Evolutionary conservation across 2,888 invertebrate species (phyloP), one percentile per base, ranked within the genome.

Genomic region (Cheilosia grossa): DNA sequence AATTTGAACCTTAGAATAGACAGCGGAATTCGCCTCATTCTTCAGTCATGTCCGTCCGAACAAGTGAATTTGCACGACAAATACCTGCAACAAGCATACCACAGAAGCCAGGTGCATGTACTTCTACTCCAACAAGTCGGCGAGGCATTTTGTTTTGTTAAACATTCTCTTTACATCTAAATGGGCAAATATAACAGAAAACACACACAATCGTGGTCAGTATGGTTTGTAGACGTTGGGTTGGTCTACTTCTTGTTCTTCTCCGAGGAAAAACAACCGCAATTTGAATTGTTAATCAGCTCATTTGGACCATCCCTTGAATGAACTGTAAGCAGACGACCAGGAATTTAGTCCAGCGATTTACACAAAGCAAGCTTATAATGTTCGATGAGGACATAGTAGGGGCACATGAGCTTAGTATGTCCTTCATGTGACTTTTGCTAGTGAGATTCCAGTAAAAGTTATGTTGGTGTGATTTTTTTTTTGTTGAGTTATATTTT

Each of bases 201-300:
- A 33, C 44, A 51, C 33, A 63, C 44, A 53, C 21, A 73, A 30
- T 4, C 7, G n/a, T 40, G 40, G 53, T 37, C 33, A 33, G n/a
- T 15, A 17, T 15, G 2, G 51, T 9, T 5, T 4, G 5, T n/a
- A 15, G 15, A 9, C 19, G 17, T 19, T 19, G 33, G 49, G 37
- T 58, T 47, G 49, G 33, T 56, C 56, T 47, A 56, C 56, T 56
- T 56, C 47, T 56, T 44, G 51, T 56, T 56, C 47, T 56, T 44
- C 51, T 53, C 72, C 30, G 19, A 15, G 51, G 13, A 33, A 58
- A 30, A 47, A 37, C 33, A 70, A 49, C 59, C 24, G 24, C 51
- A 61, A 61, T 72, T 59, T 72, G 72, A 72, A 72, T 72, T 72
- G 72, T 72, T 72, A 72, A 72, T 24, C 21, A 70, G 58, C 51